Base-by-base conservation (phyloP, 2,888 invertebrate genomes). In the Sinohyriopsis cumingii region DNA sequence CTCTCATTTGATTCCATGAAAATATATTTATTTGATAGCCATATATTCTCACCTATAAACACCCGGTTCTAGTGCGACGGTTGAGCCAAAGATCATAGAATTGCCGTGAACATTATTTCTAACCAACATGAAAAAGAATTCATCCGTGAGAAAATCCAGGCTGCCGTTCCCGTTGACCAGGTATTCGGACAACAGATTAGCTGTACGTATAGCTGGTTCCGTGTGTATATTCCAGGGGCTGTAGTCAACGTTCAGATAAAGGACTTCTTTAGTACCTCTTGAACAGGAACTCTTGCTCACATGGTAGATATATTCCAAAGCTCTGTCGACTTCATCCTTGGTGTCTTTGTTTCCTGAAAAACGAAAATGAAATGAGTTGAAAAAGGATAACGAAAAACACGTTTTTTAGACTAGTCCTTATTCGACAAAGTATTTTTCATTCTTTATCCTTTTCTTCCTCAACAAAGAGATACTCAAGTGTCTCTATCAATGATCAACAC, bases 71-170 rank as follows among this genome's bases (percentile, higher is more conserved):
- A 87, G 55, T 9, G 84, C 87, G 24, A 86, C 82, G n/a, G 85
- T 86, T 4, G 87, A 87, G 3, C 88, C 88, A 65, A 85, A 87
- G 61, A 87, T 80, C 2, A 84, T 72, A 0, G 82, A 79, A 56
- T 82, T 75, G 2, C 84, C 82, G 66, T 85, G 86, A 0, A 88
- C 82, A 70, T 87, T 88, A 76, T 87, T 88, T 24, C 83, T 68
- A 1, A 87, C 87, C 18, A 86, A 56, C 19, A 82, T 72, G 68
- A 83, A 86, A 59, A 87, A 76, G 55, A 83, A 73, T 53, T 81
- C 76, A 33, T 84, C 83, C 4, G 75, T 65, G 1, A 82, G 63
- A 1, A 71, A 54, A 62, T 82, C 71, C 59, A 84, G 67, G 1
- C 69, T 72, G 3, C 76, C 78, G 63, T 73, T 67, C 53, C 80